Base-by-base conservation (phyloP, 2,113 vertebrate genomes). In the Coturnix japonica region DNA sequence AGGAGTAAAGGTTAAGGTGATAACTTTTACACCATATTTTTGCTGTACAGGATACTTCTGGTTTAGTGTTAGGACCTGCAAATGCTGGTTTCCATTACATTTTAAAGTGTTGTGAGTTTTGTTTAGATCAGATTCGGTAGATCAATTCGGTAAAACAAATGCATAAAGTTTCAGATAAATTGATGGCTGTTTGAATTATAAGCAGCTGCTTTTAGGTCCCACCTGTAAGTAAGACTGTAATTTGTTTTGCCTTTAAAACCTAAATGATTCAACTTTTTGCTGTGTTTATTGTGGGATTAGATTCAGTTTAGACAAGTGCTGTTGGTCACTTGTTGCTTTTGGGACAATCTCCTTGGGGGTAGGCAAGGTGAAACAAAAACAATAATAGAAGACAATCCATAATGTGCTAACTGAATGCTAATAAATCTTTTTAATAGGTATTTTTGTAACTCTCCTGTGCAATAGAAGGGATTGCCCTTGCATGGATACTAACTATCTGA, bases 151-250 rank as follows among this genome's bases (percentile, higher is more conserved):
- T 46, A 31, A 81, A 70, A 41, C 8, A 3, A 54, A 10, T 22
- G 4, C 7, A 15, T 66, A 33, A 5, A 67, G 81, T 81, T 72
- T 85, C 18, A 8, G 85, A 21, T 76, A 65, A 82, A 41, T 33
- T 65, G 16, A 14, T 53, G 35, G 9, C 30, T 76, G 2, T 39
- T 83, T 11, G 2, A 17, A 9, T 87, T 82, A 69, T 26, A 72
- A 79, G 51, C 4, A 47, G 26, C 12, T 85, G 15, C 22, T 39
- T 81, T 25, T 7, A 63, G 8, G 6, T 26, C 20, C 74, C 65
- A 57, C 3, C 7, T 66, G 0, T 37, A 59, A 37, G 17, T 26
- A 59, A 31, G 11, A 7, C 18, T 37, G 25, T 2, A 3, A n/a
- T 41, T 23, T 47, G 2, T 1, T 4, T 67, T 46, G 5, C 54